Percentiles rank a stretch among this genome's conserved stretches.
Evolutionary conservation across 2,113 vertebrate genomes (phyloP).

Genomic region (Alouatta palliata): DNA sequence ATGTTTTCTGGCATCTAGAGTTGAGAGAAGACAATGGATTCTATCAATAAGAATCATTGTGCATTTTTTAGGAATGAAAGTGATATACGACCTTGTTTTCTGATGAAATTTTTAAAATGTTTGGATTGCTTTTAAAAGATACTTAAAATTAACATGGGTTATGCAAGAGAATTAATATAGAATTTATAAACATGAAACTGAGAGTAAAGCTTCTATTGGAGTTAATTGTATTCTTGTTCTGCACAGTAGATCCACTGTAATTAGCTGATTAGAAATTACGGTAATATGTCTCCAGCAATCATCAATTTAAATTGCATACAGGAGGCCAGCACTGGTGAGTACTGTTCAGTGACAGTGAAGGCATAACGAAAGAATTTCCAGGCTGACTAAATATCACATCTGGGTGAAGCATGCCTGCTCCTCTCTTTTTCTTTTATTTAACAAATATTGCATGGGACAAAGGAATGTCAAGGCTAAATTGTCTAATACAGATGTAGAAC

Average conservation of each 20-base stretch:
- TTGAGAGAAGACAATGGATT: not conserved
- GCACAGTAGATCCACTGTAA: conserved; percentile 51
- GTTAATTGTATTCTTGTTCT: not conserved
- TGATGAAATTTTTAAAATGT: conserved; percentile 40
- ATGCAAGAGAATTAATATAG: not conserved
- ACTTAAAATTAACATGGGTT: not conserved
- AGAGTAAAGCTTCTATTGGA: not conserved
- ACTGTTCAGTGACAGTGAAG: conserved; percentile 50
- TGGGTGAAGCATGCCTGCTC: conserved; percentile 74
- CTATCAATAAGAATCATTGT: not conserved
- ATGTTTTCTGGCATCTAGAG: accelerated
- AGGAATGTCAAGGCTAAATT: conserved; percentile 80
- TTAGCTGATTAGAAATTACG: conserved; percentile 62
- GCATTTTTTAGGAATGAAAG: not conserved
- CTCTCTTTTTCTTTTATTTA: conserved; percentile 79
- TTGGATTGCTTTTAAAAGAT: not conserved
- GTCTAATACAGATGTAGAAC: conserved; percentile 81
- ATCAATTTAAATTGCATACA: conserved; percentile 75
- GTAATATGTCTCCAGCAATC: conserved; percentile 69
- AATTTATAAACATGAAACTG: conserved; percentile 39
- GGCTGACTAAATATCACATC: conserved; percentile 78
- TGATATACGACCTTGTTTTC: not conserved
- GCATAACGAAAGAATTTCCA: conserved; percentile 64
- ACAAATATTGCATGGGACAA: conserved; percentile 79
- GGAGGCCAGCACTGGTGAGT: not conserved